Base-by-base conservation (phyloP, 2,888 invertebrate genomes). In the Ormyrus thymus region DNA sequence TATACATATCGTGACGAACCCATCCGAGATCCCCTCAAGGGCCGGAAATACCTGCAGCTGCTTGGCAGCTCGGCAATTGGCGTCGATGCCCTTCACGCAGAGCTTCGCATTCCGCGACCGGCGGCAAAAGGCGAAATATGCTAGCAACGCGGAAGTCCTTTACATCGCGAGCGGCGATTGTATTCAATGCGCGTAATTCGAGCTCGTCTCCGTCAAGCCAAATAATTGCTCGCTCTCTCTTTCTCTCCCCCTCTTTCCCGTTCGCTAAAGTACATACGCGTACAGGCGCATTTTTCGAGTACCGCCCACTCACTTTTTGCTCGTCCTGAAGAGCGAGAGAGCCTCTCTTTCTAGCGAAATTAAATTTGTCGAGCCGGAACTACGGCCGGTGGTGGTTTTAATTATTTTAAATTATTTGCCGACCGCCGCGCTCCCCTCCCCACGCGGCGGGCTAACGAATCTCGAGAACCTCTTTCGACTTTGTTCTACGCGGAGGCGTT, bases 351-450 rank as follows among this genome's bases (percentile, higher is more conserved):
- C 72, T 68, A 78, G 73, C 81, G 79, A 86, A 87, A 87, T 86
- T 84, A 85, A 87, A 87, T 87, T 87, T 86, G 85, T 85, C 86
- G 82, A 81, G 83, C 70, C 78, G 85, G 82, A 85, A 29, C 86
- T 86, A 84, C 83, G 2, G 56, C 62, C 62, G 48, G 13, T 29
- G 10, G 62, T 62, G 81, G 81, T 85, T 86, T 87, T 85, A 85
- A 86, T 87, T 86, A 86, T 84, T 84, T 85, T 84, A 84, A 84
- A 86, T 85, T 87, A 86, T 86, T 87, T 83, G 80, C 79, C 70
- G 55, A 70, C 64, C 81, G 29, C 29, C 29, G 29, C 29, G 29
- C 80, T 82, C 80, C 81, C 53, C 29, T 11, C 59, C 43, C 53
- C 13, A 5, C 61, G 53, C 70, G 72, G 6, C 73, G 55, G 50